Conservation (phyloP, 1,140 invertebrate species). For the Drosophila repleta region DNA sequence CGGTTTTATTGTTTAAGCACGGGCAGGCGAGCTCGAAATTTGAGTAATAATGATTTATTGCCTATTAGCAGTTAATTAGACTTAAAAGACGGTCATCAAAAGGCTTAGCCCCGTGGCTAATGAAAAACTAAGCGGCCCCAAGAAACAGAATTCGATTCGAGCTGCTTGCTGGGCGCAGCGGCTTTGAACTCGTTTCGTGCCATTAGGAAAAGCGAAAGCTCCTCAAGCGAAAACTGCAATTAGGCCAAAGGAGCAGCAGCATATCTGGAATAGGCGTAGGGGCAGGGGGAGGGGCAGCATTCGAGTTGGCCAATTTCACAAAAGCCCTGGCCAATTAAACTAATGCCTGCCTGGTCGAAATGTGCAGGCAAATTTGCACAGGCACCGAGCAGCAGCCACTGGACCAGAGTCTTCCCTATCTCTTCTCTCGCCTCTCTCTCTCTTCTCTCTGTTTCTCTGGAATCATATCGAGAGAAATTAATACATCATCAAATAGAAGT, state of each 20-base stretch:
- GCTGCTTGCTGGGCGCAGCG: too few relatives aligned
- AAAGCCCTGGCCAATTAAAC: conserved; percentile 52
- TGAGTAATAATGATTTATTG: conserved; percentile 83
- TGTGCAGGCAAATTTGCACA: conserved; percentile 50
- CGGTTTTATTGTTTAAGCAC: conserved; percentile 45
- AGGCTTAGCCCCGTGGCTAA: conserved; percentile 67
- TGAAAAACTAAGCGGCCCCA: conserved; percentile 67
- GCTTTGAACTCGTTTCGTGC: conserved; percentile 75
- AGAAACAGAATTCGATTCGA: background rate
- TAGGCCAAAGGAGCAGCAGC: conserved; percentile 40
- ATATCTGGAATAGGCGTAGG: too few relatives aligned
- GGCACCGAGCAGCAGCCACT: background rate
- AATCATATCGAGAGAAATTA: conserved; percentile 60
- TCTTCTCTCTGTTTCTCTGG: conserved; percentile 23
- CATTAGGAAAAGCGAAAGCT: conserved; percentile 60
- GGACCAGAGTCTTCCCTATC: background rate
- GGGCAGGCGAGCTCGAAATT: conserved; percentile 58
- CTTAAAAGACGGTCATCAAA: conserved; percentile 76
- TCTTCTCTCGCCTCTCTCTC: background rate
- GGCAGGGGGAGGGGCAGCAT: conserved; percentile 10
- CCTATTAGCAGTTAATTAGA: conserved; percentile 81
- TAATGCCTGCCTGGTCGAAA: conserved; percentile 46
- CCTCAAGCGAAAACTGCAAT: conserved; percentile 71
- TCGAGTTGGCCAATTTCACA: conserved; percentile 54
- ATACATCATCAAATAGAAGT: conserved; percentile 56